A percentile compares a stretch with the other conserved stretches of the same genome.
Evolutionary conservation across 2,888 invertebrate genomes (phyloP).

Genomic region (Papilio demoleus): DNA sequence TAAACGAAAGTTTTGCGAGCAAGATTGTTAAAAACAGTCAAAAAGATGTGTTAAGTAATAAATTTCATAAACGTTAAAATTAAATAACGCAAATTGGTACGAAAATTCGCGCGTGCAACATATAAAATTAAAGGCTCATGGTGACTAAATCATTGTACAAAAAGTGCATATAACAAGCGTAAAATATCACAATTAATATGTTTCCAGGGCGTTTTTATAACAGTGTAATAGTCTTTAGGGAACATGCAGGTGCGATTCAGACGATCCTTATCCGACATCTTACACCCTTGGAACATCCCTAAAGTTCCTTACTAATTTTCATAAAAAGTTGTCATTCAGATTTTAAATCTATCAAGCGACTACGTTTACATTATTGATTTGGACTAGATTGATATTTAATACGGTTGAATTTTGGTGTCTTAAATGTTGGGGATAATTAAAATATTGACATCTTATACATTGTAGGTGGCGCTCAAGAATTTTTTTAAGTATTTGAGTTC

Average conservation of each 20-base stretch:
- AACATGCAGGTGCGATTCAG: slow-evolving; percentile 65
- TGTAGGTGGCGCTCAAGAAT: too few species aligned
- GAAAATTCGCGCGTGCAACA: neutral
- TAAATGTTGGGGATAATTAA: neutral
- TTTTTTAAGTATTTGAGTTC: too few species aligned
- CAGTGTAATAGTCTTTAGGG: slow-evolving; percentile 66
- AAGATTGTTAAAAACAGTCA: too few species aligned
- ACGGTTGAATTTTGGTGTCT: neutral
- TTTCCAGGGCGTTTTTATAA: slow-evolving; percentile 70
- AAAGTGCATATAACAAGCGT: slow-evolving; percentile 62
- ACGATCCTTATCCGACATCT: slow-evolving; percentile 61
- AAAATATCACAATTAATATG: slow-evolving; percentile 74
- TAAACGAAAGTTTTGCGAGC: too few species aligned
- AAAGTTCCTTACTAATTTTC: slow-evolving; percentile 51
- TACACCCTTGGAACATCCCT: slow-evolving; percentile 69
- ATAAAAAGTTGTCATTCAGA: slow-evolving; percentile 43
- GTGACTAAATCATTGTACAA: slow-evolving; percentile 30
- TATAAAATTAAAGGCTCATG: neutral
- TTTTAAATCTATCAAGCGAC: slow-evolving; percentile 15
- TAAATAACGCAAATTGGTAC: too few species aligned
- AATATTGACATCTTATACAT: too few species aligned
- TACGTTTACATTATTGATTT: neutral
- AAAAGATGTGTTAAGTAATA: too few species aligned
- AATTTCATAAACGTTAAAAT: too few species aligned
- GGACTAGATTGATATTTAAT: neutral